A percentile compares a stretch with the other conserved stretches of the same genome.
Evolutionary conservation across 2,888 invertebrate genomes (phyloP).

Genomic region (Brachynemurus nebulosus): DNA sequence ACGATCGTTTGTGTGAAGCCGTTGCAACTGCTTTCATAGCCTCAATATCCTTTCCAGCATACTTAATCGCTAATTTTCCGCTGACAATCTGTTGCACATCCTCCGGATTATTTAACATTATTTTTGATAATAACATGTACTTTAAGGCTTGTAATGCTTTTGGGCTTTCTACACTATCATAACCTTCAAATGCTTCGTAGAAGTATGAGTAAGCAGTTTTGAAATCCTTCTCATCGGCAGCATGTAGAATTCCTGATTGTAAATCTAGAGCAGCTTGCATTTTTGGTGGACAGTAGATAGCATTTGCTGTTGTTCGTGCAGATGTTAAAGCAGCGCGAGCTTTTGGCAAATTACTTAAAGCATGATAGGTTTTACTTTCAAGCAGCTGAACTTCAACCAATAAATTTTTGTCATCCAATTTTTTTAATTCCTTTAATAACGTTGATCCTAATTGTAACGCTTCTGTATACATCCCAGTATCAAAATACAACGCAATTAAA

Average conservation of each 20-base stretch:
- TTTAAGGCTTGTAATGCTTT: conserved; percentile 93
- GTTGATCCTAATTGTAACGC: conserved; percentile 73
- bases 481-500: conserved; percentile 87
- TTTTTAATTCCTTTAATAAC: conserved; percentile 89
- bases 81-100: conserved; percentile 91
- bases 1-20: conserved; percentile 90
- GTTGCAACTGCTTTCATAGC: conserved; percentile 97
- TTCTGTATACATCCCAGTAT: conserved; percentile 79
- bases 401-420: conserved; percentile 97
- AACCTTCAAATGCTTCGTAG: conserved; percentile 98
- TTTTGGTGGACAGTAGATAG: conserved; percentile 97
- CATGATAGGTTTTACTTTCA: conserved; percentile 98
- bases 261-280: conserved; percentile 95
- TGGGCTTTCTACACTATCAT: conserved; percentile 83
- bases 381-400: conserved; percentile 95
- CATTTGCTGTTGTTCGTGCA: conserved; percentile 98
- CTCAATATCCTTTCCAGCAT: conserved; percentile 89
- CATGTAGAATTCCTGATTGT: conserved; percentile 96
- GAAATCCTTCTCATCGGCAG: conserved; percentile 99
- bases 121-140: conserved; percentile 98
- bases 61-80: conserved; percentile 93
- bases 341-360: conserved; percentile 90
- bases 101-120: conserved; percentile 93
- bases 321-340: conserved; percentile 94
- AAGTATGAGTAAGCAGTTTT: conserved; percentile 99